Evolutionary conservation across 2,797 vertebrate genomes (phyloP), one percentile per base, ranked within the genome.

Genomic region (Parauchenoglanis punctatus): DNA sequence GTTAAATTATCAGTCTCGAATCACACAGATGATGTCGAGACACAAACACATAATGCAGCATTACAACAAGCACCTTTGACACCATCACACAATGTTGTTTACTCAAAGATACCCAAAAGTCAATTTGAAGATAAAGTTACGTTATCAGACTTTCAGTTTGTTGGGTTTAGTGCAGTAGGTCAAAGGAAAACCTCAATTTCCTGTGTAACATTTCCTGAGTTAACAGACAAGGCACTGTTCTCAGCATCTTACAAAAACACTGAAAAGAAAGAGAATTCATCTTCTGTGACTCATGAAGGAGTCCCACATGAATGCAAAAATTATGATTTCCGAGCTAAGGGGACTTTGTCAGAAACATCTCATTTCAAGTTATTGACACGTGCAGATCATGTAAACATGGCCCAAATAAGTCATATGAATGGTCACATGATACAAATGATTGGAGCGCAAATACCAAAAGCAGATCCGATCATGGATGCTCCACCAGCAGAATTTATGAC

Each of bases 131-230:
- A 72, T 49, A 87, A 2, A 80, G 35, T 87, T 78, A 84, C 75
- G 40, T 49, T 86, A 88, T 88, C 85, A 87, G 76, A 59, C 44
- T 25, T 83, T 90, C 72, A 70, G 76, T 81, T 70, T 84, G 76
- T 83, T 81, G 13, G 58, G 75, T 73, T 81, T 80, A 81, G 25
- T 28, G 63, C 68, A 84, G 61, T 35, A 85, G 70, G 76, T 91
- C 81, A 81, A 12, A 86, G 80, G 78, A 86, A 89, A 87, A 87
- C 84, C 65, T 70, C 83, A 83, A 77, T 85, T 90, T 82, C 81
- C 63, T 89, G n/a, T 84, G 31, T 46, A 70, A 59, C 73, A 84
- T 83, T 88, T 88, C 81, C 83, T 88, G 85, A 89, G 85, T 84
- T 84, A 78, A 87, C 70, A 84, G 44, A 87, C 52, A 8, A 81